A percentile compares a stretch with the other conserved stretches of the same genome.
Conservation (phyloP, 2,113 vertebrate genomes). For the Phocoena sinus region DNA sequence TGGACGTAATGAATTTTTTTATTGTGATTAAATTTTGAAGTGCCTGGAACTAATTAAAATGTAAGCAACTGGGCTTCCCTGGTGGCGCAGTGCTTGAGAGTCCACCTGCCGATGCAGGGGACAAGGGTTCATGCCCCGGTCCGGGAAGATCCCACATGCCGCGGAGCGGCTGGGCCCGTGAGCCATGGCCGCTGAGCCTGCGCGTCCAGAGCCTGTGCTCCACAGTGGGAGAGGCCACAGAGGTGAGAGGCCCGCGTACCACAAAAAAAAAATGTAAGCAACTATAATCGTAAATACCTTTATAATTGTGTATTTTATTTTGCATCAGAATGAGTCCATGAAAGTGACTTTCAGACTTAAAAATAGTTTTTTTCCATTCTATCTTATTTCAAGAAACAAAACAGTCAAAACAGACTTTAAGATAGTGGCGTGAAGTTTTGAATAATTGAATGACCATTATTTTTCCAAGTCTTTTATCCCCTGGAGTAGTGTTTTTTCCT, state of each 20-base stretch:
- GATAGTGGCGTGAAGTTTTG: neutral
- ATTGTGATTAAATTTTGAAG: conserved; percentile 55
- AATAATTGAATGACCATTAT: conserved; percentile 50
- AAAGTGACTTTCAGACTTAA: conserved; percentile 39
- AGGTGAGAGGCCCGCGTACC: no score
- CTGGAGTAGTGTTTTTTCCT: neutral
- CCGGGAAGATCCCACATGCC: no score
- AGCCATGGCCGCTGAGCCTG: no score
- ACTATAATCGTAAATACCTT: conserved; percentile 38
- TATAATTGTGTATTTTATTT: conserved; percentile 16
- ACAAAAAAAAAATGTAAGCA: neutral
- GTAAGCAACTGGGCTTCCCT: neutral
- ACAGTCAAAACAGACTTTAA: neutral
- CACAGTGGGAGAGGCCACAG: no score
- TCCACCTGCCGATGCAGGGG: no score
- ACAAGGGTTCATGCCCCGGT: no score
- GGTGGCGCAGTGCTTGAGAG: no score
- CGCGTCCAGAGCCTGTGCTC: no score
- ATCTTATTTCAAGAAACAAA: conserved; percentile 44
- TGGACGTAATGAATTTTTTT: conserved; percentile 13
- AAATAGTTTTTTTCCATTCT: neutral
- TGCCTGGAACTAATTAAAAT: conserved; percentile 51
- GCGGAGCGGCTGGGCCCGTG: no score
- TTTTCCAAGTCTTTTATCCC: conserved; percentile 28
- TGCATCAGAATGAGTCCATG: neutral